These are phyloP conservation scores for Halocynthia aurantium DNA, from an alignment of 23 tunicate species.

Conservation along the genomic window DNA sequence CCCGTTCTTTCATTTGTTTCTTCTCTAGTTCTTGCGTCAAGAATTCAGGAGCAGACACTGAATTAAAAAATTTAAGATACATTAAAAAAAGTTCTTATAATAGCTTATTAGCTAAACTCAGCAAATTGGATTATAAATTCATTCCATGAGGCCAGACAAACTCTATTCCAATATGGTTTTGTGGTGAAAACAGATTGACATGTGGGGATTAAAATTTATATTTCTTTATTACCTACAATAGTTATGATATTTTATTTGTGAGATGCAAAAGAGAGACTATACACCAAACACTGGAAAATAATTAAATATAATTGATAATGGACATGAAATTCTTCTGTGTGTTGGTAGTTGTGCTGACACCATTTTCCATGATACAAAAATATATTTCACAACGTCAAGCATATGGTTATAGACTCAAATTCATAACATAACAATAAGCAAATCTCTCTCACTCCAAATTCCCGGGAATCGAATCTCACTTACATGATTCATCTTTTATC, in stretches of 20 bases:
- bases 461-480: not conserved
- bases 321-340: too few species aligned
- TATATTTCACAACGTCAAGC: too few species aligned
- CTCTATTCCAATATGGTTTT: not conserved
- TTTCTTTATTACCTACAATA: not conserved
- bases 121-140: not conserved
- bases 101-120: too few species aligned
- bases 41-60: slow-evolving; percentile 68
- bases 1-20: slow-evolving; percentile 68
- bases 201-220: not conserved
- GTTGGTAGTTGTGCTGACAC: too few species aligned
- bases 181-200: not conserved
- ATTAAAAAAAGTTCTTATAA: not conserved
- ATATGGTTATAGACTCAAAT: too few species aligned
- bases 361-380: too few species aligned
- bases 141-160: not conserved
- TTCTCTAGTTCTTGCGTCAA: slow-evolving; percentile 52
- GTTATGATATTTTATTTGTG: too few species aligned
- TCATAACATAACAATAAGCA: too few species aligned
- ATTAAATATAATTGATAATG: too few species aligned
- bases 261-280: too few species aligned
- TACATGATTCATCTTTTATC: slow-evolving; percentile 21
- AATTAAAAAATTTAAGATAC: not conserved
- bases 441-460: slow-evolving; percentile 1
- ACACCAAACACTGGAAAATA: too few species aligned